Evolutionary conservation across 2,113 vertebrate genomes (phyloP), one percentile per base, ranked within the genome.

Genomic region (Siphamia tubifer): DNA sequence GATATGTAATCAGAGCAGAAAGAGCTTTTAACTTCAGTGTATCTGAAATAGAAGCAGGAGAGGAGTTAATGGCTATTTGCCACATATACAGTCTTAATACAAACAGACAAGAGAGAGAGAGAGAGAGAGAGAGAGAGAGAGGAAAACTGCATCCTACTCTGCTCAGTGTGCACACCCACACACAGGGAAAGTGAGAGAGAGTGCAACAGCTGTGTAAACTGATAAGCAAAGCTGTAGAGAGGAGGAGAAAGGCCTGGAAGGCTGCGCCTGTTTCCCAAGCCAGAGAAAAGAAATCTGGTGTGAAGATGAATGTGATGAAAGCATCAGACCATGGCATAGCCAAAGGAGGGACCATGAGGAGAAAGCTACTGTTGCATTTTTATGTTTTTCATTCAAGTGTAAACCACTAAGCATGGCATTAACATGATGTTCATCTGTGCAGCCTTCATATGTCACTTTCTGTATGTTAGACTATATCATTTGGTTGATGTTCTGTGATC

Each of bases 161-260:
- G 42, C 57, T 48, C 6, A 47, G 53, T n/a, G 1, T 31, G n/a
- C 51, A 49, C 49, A 54, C 40, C 34, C 48, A 38, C 17, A 35
- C 38, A 32, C 42, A 62, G 24, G 47, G 27, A 61, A 40, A 73
- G 51, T 25, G 57, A 68, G 42, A 34, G 58, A 57, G 77, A 73
- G 61, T 47, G 74, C 47, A 82, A 66, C 86, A 84, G 82, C 87
- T 89, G 89, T 83, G 81, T 71, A 84, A 85, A 84, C 74, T 84
- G 86, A 89, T 89, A 86, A 86, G 84, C 76, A 35, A 56, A 61
- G 64, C 49, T 34, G 8, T 17, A 21, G 24, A 32, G 27, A 6
- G 6, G 34, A 77, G 34, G 72, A 83, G 68, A 78, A 79, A 74
- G 23, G 75, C 77, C 69, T 78, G 64, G 39, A 63, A 86, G 70